Percentiles rank a stretch among this genome's conserved stretches.
phyloP scores from a whole-genome alignment of 2,888 invertebrate species.

The Drosophila vallismaia region DNA sequence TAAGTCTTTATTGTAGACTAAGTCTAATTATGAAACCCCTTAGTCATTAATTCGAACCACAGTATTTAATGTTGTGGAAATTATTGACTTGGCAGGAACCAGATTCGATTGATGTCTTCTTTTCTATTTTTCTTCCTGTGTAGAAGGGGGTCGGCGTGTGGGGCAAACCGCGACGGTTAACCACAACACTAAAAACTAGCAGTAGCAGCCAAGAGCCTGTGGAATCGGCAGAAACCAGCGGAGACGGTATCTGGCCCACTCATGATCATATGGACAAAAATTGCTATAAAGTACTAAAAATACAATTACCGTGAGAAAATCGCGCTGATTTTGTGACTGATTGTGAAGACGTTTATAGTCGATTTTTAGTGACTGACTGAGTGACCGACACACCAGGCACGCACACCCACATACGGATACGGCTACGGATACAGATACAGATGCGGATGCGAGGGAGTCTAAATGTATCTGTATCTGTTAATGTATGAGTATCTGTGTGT shows the following conservation, averaged over 20 bases:
- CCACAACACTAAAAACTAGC: slow-evolving; percentile 11
- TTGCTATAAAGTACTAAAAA: slow-evolving; percentile 83
- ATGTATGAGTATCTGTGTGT: slow-evolving; percentile 3
- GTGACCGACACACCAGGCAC: slow-evolving; percentile 37
- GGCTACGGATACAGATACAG: not conserved
- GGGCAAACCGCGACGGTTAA: slow-evolving; percentile 21
- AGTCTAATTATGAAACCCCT: too few relatives aligned
- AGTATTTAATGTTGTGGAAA: slow-evolving; percentile 1
- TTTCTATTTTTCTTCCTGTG: not conserved
- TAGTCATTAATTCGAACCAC: not conserved
- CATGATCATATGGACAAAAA: slow-evolving; percentile 76
- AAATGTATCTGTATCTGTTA: slow-evolving; percentile 16
- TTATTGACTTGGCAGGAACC: not conserved
- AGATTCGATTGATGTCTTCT: not conserved
- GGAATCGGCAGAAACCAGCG: slow-evolving; percentile 46
- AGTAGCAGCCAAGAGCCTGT: slow-evolving; percentile 26
- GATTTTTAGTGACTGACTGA: slow-evolving; percentile 76
- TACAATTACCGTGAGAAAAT: slow-evolving; percentile 80
- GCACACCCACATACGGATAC: not conserved
- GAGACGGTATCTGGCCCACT: slow-evolving; percentile 57
- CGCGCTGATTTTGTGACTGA: slow-evolving; percentile 79
- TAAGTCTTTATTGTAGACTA: not conserved
- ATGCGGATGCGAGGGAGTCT: slow-evolving; percentile 13
- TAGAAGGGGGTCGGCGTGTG: slow-evolving; percentile 8
- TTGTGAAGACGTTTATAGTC: slow-evolving; percentile 79